Conservation (phyloP, 2,113 vertebrate species). For the Hyla sarda region DNA sequence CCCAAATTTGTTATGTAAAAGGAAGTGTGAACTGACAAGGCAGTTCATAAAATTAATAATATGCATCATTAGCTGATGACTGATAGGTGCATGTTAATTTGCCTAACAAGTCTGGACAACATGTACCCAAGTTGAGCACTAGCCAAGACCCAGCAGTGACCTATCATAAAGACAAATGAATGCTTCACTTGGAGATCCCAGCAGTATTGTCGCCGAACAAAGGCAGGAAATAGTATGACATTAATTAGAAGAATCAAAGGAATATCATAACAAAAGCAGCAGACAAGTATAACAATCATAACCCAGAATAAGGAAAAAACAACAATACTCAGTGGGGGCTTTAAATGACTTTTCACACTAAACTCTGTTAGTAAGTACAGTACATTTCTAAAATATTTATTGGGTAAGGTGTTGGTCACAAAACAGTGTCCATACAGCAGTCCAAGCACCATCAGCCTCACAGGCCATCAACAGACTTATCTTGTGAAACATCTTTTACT, state of each 20-base stretch:
- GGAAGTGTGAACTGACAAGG: too few species aligned
- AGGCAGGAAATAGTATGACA: neutral
- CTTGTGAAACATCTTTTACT: too few species aligned
- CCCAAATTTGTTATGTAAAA: too few species aligned
- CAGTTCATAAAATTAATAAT: neutral
- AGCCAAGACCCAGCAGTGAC: neutral
- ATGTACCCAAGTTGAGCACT: neutral
- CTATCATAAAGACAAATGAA: neutral
- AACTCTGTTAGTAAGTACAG: too few species aligned
- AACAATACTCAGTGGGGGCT: neutral
- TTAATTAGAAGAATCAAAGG: neutral
- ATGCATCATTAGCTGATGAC: neutral
- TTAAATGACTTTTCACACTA: neutral
- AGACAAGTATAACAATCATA: neutral
- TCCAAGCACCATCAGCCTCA: too few species aligned
- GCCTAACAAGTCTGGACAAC: neutral
- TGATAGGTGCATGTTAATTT: neutral
- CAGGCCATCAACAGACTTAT: too few species aligned
- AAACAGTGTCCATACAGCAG: too few species aligned
- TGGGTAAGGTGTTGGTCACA: too few species aligned
- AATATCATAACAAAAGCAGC: neutral
- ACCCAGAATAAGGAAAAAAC: too few species aligned
- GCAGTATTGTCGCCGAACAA: too few species aligned
- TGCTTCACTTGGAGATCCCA: too few species aligned
- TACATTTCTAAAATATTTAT: too few species aligned